Evolutionary conservation across 1,140 invertebrate species (phyloP).

Genomic region (Leptopilina clavipes): DNA sequence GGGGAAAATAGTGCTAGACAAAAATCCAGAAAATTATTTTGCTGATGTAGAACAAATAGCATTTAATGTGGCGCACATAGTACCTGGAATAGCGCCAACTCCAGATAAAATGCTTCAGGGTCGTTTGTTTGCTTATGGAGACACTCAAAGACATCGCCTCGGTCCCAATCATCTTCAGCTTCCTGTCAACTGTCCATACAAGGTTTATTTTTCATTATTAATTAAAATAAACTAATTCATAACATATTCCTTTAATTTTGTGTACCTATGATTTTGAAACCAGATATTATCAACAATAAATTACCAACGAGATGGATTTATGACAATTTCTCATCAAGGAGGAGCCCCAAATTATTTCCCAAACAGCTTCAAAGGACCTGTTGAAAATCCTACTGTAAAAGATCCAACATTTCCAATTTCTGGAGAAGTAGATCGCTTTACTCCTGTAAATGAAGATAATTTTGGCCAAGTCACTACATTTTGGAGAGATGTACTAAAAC

Average conservation of each 20-base stretch:
- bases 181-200: slow-evolving; percentile 95
- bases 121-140: slow-evolving; percentile 94
- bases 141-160: slow-evolving; percentile 95
- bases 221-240: not conserved
- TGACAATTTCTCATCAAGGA: slow-evolving; percentile 80
- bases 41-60: slow-evolving; percentile 94
- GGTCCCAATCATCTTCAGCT: slow-evolving; percentile 95
- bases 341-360: slow-evolving; percentile 96
- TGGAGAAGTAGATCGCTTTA: slow-evolving; percentile 85
- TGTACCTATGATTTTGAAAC: slow-evolving; percentile 5
- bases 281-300: slow-evolving; percentile 76
- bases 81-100: slow-evolving; percentile 91
- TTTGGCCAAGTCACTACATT: slow-evolving; percentile 89
- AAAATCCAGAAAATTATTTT: slow-evolving; percentile 92
- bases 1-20: slow-evolving; percentile 88
- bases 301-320: slow-evolving; percentile 92
- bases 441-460: slow-evolving; percentile 92
- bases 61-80: slow-evolving; percentile 90
- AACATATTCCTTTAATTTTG: no score
- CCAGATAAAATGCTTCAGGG: slow-evolving; percentile 98
- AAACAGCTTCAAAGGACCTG: slow-evolving; percentile 93
- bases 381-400: slow-evolving; percentile 70
- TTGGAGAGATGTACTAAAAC: slow-evolving; percentile 87
- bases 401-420: slow-evolving; percentile 72
- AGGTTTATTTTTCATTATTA: slow-evolving; percentile 62